Conservation (phyloP, 2,888 invertebrate genomes). For the Cyclophora albipunctata region DNA sequence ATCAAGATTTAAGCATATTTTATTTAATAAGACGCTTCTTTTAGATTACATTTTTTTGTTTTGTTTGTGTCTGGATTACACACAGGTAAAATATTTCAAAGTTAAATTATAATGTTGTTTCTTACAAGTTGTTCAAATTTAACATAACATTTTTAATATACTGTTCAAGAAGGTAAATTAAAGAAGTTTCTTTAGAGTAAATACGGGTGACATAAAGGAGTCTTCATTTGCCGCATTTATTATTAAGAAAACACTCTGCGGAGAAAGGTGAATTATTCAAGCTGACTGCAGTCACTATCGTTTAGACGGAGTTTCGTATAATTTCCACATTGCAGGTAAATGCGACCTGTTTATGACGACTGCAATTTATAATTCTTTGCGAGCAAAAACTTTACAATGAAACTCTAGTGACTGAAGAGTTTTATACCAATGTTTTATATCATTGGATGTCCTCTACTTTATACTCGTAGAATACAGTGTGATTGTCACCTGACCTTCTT, state of each 20-base stretch:
- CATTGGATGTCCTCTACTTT: too few species aligned
- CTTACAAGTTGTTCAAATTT: too few species aligned
- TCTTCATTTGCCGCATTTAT: constrained; percentile 22
- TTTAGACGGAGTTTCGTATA: constrained; percentile 30
- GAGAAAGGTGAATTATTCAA: constrained; percentile 39
- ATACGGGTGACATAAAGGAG: constrained; percentile 7
- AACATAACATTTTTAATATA: too few species aligned
- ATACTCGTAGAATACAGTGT: too few species aligned
- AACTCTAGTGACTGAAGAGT: too few species aligned
- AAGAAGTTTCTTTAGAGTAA: not conserved
- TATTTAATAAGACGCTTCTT: too few species aligned
- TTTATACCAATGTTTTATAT: too few species aligned
- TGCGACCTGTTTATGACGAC: constrained; percentile 11
- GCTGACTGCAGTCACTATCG: constrained; percentile 30
- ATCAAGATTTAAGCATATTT: not conserved
- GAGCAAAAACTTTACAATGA: not conserved
- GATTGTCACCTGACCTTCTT: too few species aligned
- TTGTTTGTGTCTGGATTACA: too few species aligned
- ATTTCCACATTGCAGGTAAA: constrained; percentile 15
- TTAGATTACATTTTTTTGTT: too few species aligned
- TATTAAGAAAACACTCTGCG: constrained; percentile 34
- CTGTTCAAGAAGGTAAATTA: not conserved
- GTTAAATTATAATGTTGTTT: too few species aligned
- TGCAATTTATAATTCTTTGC: constrained; percentile 7
- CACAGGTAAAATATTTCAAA: too few species aligned